A percentile compares a stretch with the other conserved stretches of the same genome.
phyloP scores from a whole-genome alignment of 2,888 invertebrate species.

The Druceiella hillmani region DNA sequence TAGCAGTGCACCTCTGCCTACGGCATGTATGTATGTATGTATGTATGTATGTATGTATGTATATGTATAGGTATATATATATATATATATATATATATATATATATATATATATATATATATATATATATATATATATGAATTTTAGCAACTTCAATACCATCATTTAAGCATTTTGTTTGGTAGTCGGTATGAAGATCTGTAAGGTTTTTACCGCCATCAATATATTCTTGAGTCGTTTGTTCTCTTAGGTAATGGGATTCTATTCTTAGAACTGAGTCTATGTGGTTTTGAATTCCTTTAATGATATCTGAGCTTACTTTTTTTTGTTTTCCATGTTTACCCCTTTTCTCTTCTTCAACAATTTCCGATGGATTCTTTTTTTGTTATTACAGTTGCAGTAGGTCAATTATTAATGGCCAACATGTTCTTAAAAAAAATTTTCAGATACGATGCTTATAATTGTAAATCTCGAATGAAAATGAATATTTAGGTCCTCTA shows the following conservation, averaged over 20 bases:
- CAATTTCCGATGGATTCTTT: too few species aligned
- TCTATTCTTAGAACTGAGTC: not conserved
- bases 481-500: slow-evolving; percentile 16
- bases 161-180: not conserved
- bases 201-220: not conserved
- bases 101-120: too few species aligned
- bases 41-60: too few species aligned
- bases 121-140: too few species aligned
- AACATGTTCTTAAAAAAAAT: too few species aligned
- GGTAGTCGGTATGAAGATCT: not conserved
- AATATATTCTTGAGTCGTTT: not conserved
- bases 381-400: too few species aligned
- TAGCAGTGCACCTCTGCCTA: too few species aligned
- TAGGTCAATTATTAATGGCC: too few species aligned
- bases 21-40: too few species aligned
- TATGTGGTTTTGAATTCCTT: not conserved
- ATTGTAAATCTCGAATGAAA: slow-evolving; percentile 26
- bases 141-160: not conserved
- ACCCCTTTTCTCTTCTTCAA: not conserved
- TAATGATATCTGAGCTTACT: not conserved
- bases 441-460: too few species aligned
- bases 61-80: too few species aligned
- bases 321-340: not conserved
- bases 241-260: slow-evolving; percentile 1
- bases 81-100: too few species aligned